Conservation (phyloP, 2,888 invertebrate species). For the Arctia plantaginis region DNA sequence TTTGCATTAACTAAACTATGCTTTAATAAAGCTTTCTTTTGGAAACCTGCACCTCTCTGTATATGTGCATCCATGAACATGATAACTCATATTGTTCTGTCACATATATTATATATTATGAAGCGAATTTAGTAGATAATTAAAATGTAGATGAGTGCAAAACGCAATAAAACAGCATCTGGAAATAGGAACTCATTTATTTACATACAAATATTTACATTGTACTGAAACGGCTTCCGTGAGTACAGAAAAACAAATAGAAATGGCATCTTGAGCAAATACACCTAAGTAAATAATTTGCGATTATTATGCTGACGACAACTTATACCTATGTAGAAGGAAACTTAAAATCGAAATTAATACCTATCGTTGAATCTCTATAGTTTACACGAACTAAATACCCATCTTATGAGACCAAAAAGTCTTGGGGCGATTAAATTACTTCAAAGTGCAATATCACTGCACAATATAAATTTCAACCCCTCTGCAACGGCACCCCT, state of each 20-base stretch:
- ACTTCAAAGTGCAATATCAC: conserved; percentile 43
- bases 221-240: conserved; percentile 59
- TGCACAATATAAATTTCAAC: conserved; percentile 40
- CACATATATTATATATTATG: background rate
- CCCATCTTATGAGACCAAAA: conserved; percentile 25
- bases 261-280: conserved; percentile 84
- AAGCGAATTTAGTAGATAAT: background rate
- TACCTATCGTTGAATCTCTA: conserved; percentile 37
- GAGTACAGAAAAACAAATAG: conserved; percentile 56
- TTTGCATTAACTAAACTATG: background rate
- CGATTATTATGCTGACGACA: conserved; percentile 45
- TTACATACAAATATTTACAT: conserved; percentile 82
- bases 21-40: background rate
- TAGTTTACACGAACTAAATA: conserved; percentile 32
- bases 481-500: conserved; percentile 39
- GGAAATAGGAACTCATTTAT: conserved; percentile 85
- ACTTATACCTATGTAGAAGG: conserved; percentile 34
- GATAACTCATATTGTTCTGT: background rate
- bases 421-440: conserved; percentile 39
- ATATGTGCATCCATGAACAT: background rate
- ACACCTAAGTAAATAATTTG: conserved; percentile 65
- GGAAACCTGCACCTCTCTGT: background rate
- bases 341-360: conserved; percentile 32
- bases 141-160: conserved; percentile 2
- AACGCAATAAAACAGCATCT: conserved; percentile 67